phyloP scores from a whole-genome alignment of 2,113 vertebrate genomes.

The Atrichornis clamosus region DNA sequence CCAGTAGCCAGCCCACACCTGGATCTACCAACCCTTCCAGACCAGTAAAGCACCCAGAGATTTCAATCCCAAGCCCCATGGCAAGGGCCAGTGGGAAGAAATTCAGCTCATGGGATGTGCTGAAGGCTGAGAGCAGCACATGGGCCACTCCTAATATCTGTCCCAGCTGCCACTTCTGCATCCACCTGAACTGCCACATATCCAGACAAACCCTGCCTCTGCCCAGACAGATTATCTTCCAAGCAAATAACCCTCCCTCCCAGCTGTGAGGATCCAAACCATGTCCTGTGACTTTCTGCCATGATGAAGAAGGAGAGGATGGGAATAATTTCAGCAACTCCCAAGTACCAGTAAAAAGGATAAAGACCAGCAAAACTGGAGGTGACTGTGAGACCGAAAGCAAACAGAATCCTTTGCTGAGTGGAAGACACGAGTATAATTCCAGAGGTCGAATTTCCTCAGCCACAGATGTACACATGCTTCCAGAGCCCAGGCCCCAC shows the following conservation, averaged over 20 bases:
- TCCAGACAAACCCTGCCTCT: not conserved
- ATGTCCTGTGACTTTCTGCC: too few species aligned
- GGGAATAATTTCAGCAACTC: not conserved
- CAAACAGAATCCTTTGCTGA: not conserved
- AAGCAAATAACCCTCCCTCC: not conserved
- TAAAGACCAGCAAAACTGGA: not conserved
- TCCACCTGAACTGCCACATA: not conserved
- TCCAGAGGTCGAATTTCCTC: not conserved
- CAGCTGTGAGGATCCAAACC: not conserved
- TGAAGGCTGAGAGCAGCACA: not conserved
- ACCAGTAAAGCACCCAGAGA: not conserved
- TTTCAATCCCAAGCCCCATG: not conserved
- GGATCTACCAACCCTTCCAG: not conserved
- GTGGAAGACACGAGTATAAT: fast-evolving
- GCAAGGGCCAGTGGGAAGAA: fast-evolving
- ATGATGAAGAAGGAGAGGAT: not conserved
- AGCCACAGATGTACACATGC: not conserved
- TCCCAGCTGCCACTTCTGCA: not conserved
- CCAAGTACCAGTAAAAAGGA: not conserved
- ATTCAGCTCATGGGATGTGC: not conserved
- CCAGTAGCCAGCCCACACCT: not conserved
- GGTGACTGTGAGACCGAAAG: not conserved
- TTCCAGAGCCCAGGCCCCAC: too few species aligned
- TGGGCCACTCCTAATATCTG: fast-evolving
- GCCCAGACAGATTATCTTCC: not conserved